These are phyloP conservation scores for Vireo griseus DNA, from an alignment of 2,797 vertebrate species.

Conservation along the genomic window DNA sequence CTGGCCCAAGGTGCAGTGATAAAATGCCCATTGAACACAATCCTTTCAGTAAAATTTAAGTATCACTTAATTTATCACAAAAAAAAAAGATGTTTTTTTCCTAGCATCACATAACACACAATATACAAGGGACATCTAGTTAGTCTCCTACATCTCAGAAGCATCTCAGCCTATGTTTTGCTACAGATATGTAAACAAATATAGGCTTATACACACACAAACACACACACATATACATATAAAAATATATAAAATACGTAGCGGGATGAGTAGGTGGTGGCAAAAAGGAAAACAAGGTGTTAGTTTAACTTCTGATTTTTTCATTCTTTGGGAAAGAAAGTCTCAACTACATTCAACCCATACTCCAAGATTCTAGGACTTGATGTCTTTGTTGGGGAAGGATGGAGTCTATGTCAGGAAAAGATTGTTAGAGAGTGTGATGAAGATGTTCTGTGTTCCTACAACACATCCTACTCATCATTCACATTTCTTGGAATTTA, in stretches of 20 bases:
- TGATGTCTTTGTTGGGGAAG: not conserved
- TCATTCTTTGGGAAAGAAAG: not conserved
- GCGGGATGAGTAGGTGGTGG: not conserved
- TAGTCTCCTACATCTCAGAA: not conserved
- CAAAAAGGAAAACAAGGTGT: not conserved
- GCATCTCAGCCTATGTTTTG: not conserved
- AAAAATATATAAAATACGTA: accelerated
- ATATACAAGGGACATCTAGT: not conserved
- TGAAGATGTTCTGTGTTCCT: not conserved
- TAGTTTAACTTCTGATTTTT: not conserved
- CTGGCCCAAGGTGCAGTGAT: not conserved
- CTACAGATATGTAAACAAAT: not conserved
- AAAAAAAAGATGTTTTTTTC: not conserved
- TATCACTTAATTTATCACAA: too few species aligned
- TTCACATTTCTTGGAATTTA: not conserved
- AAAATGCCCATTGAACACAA: not conserved
- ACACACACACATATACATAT: not conserved
- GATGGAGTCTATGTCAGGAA: not conserved
- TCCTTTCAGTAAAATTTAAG: not conserved
- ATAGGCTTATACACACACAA: not conserved
- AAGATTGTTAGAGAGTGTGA: not conserved
- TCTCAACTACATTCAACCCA: not conserved
- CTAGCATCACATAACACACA: not conserved
- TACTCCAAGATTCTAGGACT: not conserved
- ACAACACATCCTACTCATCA: not conserved